Evolutionary conservation across 2,113 vertebrate genomes (phyloP).

Genomic region (Muntiacus muntjak): DNA sequence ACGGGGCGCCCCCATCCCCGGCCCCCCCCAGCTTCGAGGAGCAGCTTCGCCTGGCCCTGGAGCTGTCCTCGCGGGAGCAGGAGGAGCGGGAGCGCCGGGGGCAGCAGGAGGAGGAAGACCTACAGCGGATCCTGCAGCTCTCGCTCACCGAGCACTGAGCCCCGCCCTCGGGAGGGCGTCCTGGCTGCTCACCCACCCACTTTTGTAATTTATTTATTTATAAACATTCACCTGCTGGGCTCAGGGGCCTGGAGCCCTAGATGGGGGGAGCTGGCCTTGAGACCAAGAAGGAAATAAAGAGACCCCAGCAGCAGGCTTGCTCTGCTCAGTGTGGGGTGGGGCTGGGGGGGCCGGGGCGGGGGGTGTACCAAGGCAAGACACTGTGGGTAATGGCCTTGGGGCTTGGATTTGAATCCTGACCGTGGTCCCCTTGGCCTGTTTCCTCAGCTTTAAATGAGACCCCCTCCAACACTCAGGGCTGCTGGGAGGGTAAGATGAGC

Average conservation of each 20-base stretch:
- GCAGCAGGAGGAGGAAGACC: constrained; percentile 86
- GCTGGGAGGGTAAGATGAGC: neutral
- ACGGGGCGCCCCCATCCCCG: constrained; percentile 64
- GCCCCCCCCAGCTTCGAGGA: constrained; percentile 86
- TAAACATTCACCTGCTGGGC: constrained; percentile 50
- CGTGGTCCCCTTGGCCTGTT: neutral
- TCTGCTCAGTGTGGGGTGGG: neutral
- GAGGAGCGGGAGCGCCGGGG: constrained; percentile 87
- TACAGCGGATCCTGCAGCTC: constrained; percentile 91
- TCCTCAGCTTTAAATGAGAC: neutral
- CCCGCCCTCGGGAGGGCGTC: neutral
- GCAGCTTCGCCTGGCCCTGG: constrained; percentile 93
- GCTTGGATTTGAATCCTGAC: neutral
- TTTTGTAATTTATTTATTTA: constrained; percentile 74
- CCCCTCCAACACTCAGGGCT: neutral
- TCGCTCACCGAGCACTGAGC: constrained; percentile 94
- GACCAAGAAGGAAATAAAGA: constrained; percentile 60
- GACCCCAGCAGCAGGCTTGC: neutral
- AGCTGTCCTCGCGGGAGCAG: constrained; percentile 90
- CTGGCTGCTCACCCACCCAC: neutral
- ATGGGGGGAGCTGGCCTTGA: neutral
- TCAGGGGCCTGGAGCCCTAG: constrained; percentile 41
- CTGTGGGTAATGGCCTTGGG: neutral
- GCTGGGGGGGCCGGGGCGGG: accelerated
- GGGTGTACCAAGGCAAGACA: neutral